Percentiles rank a stretch among this genome's conserved stretches.
Evolutionary conservation across 2,888 invertebrate species (phyloP).

Genomic region (Cephus spinipes): DNA sequence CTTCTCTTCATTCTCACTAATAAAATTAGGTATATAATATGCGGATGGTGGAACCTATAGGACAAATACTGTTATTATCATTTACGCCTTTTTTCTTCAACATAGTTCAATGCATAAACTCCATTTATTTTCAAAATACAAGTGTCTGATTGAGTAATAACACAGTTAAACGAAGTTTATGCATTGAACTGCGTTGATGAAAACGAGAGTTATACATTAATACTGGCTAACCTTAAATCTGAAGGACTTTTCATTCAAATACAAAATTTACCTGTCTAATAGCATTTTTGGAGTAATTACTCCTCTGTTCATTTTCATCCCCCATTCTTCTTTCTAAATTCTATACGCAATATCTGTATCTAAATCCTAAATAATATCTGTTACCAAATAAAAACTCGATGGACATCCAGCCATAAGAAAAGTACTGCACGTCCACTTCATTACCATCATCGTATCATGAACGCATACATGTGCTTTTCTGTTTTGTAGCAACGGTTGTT

Average conservation of each 20-base stretch:
- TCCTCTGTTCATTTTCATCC: neutral
- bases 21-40: conserved; percentile 89
- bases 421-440: neutral
- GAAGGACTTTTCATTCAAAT: neutral
- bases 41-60: conserved; percentile 73
- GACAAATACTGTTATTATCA: neutral
- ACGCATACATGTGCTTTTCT: neutral
- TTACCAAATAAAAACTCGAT: neutral
- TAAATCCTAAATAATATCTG: neutral
- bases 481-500: neutral
- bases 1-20: conserved; percentile 79
- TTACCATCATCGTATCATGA: neutral
- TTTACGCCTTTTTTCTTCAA: too few relatives aligned
- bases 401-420: neutral
- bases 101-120: too few relatives aligned
- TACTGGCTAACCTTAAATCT: conserved; percentile 4
- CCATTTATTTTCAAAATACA: too few relatives aligned
- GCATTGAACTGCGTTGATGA: too few relatives aligned
- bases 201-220: neutral
- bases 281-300: neutral
- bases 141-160: too few relatives aligned
- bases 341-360: neutral
- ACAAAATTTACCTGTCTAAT: neutral
- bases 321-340: neutral
- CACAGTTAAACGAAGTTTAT: too few relatives aligned